These are phyloP conservation scores for Trididemnum miniatum DNA, from an alignment of 23 tunicate species.

Conservation along the genomic window DNA sequence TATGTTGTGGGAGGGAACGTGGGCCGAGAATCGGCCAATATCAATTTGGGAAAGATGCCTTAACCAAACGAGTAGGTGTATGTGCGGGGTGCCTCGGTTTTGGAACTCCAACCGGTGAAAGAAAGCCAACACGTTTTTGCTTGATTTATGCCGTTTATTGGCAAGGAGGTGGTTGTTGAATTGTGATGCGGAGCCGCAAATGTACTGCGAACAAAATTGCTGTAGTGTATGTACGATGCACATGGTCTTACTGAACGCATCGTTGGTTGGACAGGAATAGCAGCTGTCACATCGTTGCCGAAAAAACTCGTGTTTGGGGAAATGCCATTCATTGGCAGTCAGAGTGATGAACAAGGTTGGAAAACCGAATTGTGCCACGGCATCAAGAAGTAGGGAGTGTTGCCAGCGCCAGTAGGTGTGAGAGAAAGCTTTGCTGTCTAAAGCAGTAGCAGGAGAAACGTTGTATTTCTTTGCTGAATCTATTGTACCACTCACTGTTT, in stretches of 20 bases:
- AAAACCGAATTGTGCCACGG: not conserved
- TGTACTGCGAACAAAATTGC: too few species aligned
- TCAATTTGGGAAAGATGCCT: not conserved
- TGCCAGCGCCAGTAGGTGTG: not conserved
- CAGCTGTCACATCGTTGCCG: not conserved
- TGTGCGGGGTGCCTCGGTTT: not conserved
- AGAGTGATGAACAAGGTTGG: not conserved
- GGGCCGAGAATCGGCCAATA: not conserved
- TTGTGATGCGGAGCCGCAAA: too few species aligned
- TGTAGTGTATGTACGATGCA: not conserved
- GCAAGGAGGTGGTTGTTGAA: not conserved
- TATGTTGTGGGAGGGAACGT: not conserved
- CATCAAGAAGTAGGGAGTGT: not conserved
- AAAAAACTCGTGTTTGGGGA: not conserved
- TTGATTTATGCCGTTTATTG: not conserved
- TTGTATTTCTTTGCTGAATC: not conserved
- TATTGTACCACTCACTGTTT: not conserved
- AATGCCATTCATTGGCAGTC: not conserved
- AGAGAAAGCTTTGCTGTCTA: not conserved
- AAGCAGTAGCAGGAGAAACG: not conserved
- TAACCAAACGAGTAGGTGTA: not conserved
- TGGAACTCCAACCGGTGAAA: not conserved
- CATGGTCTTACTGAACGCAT: not conserved
- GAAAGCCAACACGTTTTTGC: not conserved
- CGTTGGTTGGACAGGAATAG: not conserved